These are phyloP conservation scores for Caenorhabditis sp. DNA, from an alignment of 2,888 invertebrate species.

Conservation along the genomic window DNA sequence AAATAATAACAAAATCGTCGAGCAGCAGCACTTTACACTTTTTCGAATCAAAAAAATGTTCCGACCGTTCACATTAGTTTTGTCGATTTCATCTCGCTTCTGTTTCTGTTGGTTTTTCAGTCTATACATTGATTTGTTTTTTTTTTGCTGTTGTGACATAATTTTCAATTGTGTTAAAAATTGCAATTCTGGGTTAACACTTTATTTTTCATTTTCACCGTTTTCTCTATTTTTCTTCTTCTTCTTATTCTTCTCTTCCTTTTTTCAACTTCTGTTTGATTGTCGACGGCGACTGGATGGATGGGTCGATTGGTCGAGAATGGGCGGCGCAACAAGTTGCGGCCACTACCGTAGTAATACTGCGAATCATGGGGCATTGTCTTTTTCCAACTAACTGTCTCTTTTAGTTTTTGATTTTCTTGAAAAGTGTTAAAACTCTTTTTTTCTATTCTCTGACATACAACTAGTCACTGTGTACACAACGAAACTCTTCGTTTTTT, in stretches of 20 bases:
- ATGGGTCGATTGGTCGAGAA: not conserved
- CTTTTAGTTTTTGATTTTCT: not conserved
- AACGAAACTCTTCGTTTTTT: not conserved
- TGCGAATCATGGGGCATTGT: slow-evolving; percentile 37
- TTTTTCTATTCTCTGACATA: not conserved
- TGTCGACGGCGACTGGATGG: not conserved
- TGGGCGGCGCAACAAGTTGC: slow-evolving; percentile 34
- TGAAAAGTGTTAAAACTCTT: not conserved
- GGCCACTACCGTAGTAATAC: slow-evolving; percentile 46
- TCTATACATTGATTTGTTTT: too few relatives aligned
- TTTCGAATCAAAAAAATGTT: not conserved
- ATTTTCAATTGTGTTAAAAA: not conserved
- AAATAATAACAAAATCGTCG: not conserved
- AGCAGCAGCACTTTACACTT: not conserved
- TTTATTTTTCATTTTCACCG: not conserved
- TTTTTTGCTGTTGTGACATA: not conserved
- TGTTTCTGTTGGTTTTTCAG: too few relatives aligned
- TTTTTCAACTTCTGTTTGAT: not conserved
- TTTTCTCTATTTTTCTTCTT: not conserved
- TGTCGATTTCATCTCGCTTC: too few relatives aligned
- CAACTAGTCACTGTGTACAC: slow-evolving; percentile 6
- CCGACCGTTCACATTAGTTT: too few relatives aligned
- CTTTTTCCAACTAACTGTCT: not conserved
- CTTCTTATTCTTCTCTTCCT: not conserved
- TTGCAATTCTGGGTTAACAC: not conserved